Conservation (phyloP, 2,797 vertebrate genomes). For the Pangasius macronema region DNA sequence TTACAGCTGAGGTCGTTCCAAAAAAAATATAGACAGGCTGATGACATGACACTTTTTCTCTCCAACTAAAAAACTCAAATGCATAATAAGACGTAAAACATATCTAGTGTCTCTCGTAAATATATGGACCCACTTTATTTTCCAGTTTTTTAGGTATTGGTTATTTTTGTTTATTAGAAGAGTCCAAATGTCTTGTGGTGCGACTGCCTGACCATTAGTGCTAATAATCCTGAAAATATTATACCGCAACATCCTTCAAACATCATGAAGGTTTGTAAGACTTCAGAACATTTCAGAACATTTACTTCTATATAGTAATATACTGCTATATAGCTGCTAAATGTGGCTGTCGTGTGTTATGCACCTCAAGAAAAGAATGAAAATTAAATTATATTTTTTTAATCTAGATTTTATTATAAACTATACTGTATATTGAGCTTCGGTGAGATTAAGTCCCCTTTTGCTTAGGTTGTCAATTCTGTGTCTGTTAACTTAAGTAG, state of each 20-base stretch:
- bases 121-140: neutral
- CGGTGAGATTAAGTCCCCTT: neutral
- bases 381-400: neutral
- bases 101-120: neutral
- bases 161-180: neutral
- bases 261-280: neutral
- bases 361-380: neutral
- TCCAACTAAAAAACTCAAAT: neutral
- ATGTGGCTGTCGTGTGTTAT: neutral
- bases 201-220: neutral
- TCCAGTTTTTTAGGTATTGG: neutral
- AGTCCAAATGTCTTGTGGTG: neutral
- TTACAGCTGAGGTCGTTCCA: too few relatives aligned
- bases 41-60: neutral
- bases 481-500: too few relatives aligned
- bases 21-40: too few relatives aligned
- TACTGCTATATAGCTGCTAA: neutral
- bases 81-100: neutral
- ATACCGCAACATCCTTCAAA: neutral
- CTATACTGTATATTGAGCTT: neutral
- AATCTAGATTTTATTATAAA: neutral
- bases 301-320: neutral
- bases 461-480: too few relatives aligned
- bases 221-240: neutral
- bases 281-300: slow-evolving; percentile 12